Base-by-base conservation (phyloP, 2,113 vertebrate genomes). In the Aphyosemion australe region DNA sequence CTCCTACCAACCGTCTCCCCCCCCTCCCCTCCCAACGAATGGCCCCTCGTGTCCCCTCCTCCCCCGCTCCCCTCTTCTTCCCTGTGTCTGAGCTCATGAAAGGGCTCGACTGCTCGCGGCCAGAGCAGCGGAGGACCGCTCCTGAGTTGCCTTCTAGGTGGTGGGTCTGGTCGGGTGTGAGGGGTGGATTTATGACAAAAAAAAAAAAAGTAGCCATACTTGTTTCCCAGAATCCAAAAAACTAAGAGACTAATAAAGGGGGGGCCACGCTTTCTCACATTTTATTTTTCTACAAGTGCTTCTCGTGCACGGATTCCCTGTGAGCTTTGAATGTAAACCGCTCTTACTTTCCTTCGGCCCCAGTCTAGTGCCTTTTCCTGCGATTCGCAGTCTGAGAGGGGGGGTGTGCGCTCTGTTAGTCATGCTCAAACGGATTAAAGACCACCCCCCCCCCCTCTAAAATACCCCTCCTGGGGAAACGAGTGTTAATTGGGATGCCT, bases 301-400 rank as follows among this genome's bases (percentile, higher is more conserved):
- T 89, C 80, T 87, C 85, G 82, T 87, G 86, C 90, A 88, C 87
- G 89, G 90, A 91, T 90, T 85, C 87, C 86, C 78, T 75, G 72
- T 87, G 81, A 88, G 89, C 83, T 87, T 85, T 90, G 89, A 91
- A 92, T 92, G 91, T 92, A 91, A 89, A 88, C 79, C 61, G 86
- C 84, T 90, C 84, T 91, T 90, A 79, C 78, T 91, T 85, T 89
- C 91, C 76, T 91, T 90, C 80, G 84, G 82, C 82, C 83, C 75
- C 84, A 77, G 78, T 88, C 86, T 89, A 93, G 92, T 93, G 93
- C 93, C 93, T 93, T 93, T 89, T 90, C 85, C 84, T 88, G 88
- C 82, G 18, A 83, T 76, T 76, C 73, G 85, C 87, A 86, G 81
- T 79, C 74, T 75, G 72, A 61, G 67, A 47, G 78, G 48, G 55